phyloP scores from a whole-genome alignment of 1,140 invertebrate genomes.

The Thaumetopoea pityocampa region DNA sequence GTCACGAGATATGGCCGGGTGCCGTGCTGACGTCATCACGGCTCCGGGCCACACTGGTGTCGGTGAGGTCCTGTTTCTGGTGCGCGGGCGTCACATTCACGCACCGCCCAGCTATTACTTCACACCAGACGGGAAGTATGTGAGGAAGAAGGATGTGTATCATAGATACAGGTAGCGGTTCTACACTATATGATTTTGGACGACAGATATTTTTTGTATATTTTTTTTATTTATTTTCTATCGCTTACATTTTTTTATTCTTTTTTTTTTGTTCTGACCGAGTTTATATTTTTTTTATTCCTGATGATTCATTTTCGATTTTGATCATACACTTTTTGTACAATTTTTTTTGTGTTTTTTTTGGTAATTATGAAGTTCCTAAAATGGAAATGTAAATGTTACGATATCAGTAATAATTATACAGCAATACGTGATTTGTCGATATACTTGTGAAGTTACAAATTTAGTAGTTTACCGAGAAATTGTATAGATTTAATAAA shows the following conservation, averaged over 20 bases:
- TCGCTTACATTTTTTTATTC: slow-evolving; percentile 14
- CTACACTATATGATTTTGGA: slow-evolving; percentile 7
- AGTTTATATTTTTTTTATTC: too few species aligned
- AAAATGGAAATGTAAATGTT: too few species aligned
- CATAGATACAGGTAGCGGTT: slow-evolving; percentile 56
- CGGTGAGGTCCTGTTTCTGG: slow-evolving; percentile 58
- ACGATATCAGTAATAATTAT: too few species aligned
- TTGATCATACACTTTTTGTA: too few species aligned
- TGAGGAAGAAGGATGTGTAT: slow-evolving; percentile 61
- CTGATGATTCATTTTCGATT: too few species aligned
- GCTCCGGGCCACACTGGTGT: slow-evolving; percentile 41
- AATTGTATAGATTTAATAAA: too few species aligned
- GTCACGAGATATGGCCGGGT: slow-evolving; percentile 64
- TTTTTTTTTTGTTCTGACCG: too few species aligned
- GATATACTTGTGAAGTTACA: too few species aligned
- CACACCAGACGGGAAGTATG: slow-evolving; percentile 66
- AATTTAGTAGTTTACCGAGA: too few species aligned
- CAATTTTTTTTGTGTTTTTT: too few species aligned
- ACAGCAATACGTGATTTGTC: too few species aligned
- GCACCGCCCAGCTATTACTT: slow-evolving; percentile 62
- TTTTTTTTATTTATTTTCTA: slow-evolving; percentile 21
- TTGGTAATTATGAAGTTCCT: too few species aligned
- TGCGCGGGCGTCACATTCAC: slow-evolving; percentile 61
- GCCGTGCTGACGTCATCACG: slow-evolving; percentile 66
- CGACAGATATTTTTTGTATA: slow-evolving; percentile 20